phyloP scores from a whole-genome alignment of 2,888 invertebrate genomes.

The Oscheius sp. region DNA sequence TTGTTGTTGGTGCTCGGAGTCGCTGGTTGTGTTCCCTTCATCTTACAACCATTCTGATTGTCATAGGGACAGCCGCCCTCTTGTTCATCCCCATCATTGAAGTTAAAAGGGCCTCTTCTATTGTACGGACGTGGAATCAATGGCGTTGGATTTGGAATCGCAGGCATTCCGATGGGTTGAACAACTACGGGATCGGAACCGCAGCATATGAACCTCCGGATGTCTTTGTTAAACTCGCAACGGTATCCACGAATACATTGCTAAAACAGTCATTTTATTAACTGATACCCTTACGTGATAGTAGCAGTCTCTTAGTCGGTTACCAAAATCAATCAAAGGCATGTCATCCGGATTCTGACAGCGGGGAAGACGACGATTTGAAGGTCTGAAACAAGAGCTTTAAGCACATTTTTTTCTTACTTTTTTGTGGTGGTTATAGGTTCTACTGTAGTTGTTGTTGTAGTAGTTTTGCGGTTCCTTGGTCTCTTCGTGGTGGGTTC shows the following conservation, averaged over 20 bases:
- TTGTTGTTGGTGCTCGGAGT: constrained; percentile 18
- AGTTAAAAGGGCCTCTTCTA: constrained; percentile 41
- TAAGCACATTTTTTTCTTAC: background rate
- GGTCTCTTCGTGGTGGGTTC: constrained; percentile 40
- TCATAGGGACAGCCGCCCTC: constrained; percentile 24
- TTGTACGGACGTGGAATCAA: constrained; percentile 51
- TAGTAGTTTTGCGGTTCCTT: constrained; percentile 42
- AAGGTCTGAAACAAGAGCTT: constrained; percentile 40
- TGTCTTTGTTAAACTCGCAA: constrained; percentile 63
- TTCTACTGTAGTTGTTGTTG: constrained; percentile 48
- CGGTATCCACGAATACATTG: constrained; percentile 59
- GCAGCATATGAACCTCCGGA: constrained; percentile 62
- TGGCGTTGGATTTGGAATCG: constrained; percentile 57
- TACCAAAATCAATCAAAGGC: constrained; percentile 61
- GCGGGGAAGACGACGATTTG: constrained; percentile 53
- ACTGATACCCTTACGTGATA: constrained; percentile 41
- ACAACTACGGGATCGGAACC: constrained; percentile 52
- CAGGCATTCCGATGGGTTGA: constrained; percentile 54
- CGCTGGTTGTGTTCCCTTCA: background rate
- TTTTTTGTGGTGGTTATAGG: constrained; percentile 40
- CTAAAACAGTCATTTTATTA: constrained; percentile 35
- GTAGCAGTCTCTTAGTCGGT: constrained; percentile 61
- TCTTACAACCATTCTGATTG: constrained; percentile 14
- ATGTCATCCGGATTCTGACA: constrained; percentile 59
- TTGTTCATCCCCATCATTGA: constrained; percentile 50